Conservation (phyloP, 1,140 invertebrate genomes). For the Panagrolaimus sp. region DNA sequence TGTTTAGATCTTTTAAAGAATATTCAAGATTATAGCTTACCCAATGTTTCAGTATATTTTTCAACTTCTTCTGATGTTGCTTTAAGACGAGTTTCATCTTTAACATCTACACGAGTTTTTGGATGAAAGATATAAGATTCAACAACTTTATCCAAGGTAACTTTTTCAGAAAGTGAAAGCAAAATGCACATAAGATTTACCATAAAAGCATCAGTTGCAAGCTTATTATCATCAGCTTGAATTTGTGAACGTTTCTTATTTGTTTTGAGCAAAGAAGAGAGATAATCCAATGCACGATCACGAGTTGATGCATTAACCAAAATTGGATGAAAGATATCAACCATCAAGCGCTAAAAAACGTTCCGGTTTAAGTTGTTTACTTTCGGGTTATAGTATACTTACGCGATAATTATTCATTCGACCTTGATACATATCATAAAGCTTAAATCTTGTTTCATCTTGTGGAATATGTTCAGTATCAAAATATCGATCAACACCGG, state of each 20-base stretch:
- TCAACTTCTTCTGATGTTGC: slow-evolving; percentile 72
- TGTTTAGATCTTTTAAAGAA: too few species aligned
- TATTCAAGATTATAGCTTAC: slow-evolving; percentile 61
- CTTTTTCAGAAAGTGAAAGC: slow-evolving; percentile 77
- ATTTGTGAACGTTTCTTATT: slow-evolving; percentile 84
- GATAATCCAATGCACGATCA: slow-evolving; percentile 71
- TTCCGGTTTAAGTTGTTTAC: slow-evolving; percentile 23
- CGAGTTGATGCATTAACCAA: slow-evolving; percentile 73
- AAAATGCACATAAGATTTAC: slow-evolving; percentile 82
- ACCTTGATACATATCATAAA: slow-evolving; percentile 15
- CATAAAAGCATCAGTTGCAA: slow-evolving; percentile 88
- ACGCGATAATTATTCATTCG: slow-evolving; percentile 15
- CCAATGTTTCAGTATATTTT: slow-evolving; percentile 69
- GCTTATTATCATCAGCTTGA: slow-evolving; percentile 71
- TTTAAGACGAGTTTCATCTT: slow-evolving; percentile 77
- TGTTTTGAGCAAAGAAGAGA: slow-evolving; percentile 69
- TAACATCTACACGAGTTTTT: slow-evolving; percentile 70
- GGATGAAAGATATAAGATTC: slow-evolving; percentile 79
- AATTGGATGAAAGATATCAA: slow-evolving; percentile 76
- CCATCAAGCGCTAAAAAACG: slow-evolving; percentile 65
- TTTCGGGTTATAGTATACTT: neutral
- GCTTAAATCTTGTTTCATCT: slow-evolving; percentile 27
- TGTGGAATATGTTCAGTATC: slow-evolving; percentile 10
- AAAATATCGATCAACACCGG: slow-evolving; percentile 20
- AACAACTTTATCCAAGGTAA: slow-evolving; percentile 68